A percentile compares a stretch with the other conserved stretches of the same genome.
phyloP scores from a whole-genome alignment of 2,797 vertebrate species.

The Gymnoscopelus microlampas region DNA sequence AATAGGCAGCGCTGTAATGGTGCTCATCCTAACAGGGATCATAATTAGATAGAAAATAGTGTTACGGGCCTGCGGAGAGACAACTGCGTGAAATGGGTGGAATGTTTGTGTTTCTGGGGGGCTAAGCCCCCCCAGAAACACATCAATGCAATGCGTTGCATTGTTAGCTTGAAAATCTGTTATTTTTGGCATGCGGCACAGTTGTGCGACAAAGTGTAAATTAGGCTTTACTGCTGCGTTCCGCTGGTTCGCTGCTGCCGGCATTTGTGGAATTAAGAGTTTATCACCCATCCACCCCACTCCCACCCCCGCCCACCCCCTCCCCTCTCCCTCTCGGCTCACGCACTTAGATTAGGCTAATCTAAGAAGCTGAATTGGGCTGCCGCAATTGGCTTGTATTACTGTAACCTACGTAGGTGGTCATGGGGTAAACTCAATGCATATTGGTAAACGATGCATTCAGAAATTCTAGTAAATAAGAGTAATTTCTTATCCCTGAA shows the following conservation, averaged over 20 bases:
- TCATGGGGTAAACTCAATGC: slow-evolving; percentile 25
- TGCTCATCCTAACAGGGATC: slow-evolving; percentile 24
- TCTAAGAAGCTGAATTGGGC: slow-evolving; percentile 16
- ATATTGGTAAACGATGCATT: background rate
- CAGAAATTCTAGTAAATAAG: slow-evolving; percentile 3
- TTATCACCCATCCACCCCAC: slow-evolving; percentile 6
- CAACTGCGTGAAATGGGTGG: slow-evolving; percentile 26
- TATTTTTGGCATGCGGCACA: no score
- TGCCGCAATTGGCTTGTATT: slow-evolving; percentile 27
- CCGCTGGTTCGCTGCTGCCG: slow-evolving; percentile 12
- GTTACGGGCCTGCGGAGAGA: slow-evolving; percentile 17
- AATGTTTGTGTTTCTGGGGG: slow-evolving; percentile 29
- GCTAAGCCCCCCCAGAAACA: no score
- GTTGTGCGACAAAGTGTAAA: no score
- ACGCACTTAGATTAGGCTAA: slow-evolving; percentile 29
- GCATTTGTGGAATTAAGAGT: slow-evolving; percentile 23
- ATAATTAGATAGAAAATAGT: slow-evolving; percentile 26
- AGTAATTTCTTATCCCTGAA: background rate
- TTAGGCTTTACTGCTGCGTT: slow-evolving; percentile 3
- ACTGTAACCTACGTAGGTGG: slow-evolving; percentile 27
- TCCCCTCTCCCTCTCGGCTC: background rate
- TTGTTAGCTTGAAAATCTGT: no score
- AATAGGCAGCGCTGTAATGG: slow-evolving; percentile 31
- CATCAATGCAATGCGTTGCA: no score
- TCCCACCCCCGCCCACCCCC: background rate